These are phyloP conservation scores for Echeneis naucrates DNA, from an alignment of 2,797 vertebrate species.

Conservation along the genomic window DNA sequence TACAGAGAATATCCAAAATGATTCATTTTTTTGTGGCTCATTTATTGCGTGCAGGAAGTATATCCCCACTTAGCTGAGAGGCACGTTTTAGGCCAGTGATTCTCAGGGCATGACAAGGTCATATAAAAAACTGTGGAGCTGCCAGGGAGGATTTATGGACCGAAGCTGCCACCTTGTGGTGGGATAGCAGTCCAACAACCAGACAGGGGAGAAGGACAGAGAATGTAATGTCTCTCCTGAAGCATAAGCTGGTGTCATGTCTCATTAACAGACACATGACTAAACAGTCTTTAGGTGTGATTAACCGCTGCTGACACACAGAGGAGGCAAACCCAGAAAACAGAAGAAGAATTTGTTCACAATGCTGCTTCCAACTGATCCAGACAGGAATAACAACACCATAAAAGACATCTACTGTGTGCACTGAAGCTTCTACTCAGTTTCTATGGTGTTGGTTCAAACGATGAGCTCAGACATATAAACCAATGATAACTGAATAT, in stretches of 20 bases:
- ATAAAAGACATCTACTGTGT: not conserved
- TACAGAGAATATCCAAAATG: not conserved
- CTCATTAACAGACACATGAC: conserved; percentile 5
- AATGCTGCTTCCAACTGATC: not conserved
- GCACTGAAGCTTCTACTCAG: no score
- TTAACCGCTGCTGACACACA: conserved; percentile 11
- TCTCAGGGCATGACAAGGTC: conserved; percentile 46
- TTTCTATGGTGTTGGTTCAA: not conserved
- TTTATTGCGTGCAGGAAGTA: conserved; percentile 40
- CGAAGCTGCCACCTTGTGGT: conserved; percentile 59
- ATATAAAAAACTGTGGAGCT: conserved; percentile 32
- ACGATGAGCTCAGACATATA: no score
- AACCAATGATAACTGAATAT: not conserved
- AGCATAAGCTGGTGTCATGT: not conserved
- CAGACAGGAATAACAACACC: not conserved
- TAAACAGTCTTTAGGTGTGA: conserved; percentile 1
- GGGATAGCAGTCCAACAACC: not conserved
- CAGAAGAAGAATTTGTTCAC: not conserved
- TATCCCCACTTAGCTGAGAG: conserved; percentile 27
- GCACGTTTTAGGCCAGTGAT: conserved; percentile 59
- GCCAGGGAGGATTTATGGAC: conserved; percentile 4
- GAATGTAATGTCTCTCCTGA: not conserved
- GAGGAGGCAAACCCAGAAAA: not conserved
- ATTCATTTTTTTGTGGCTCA: conserved; percentile 10
- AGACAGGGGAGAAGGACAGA: not conserved